Percentiles rank a stretch among this genome's conserved stretches.
These are phyloP conservation scores for Phrixothrix hirtus DNA, from an alignment of 2,888 invertebrate species.

Conservation along the genomic window DNA sequence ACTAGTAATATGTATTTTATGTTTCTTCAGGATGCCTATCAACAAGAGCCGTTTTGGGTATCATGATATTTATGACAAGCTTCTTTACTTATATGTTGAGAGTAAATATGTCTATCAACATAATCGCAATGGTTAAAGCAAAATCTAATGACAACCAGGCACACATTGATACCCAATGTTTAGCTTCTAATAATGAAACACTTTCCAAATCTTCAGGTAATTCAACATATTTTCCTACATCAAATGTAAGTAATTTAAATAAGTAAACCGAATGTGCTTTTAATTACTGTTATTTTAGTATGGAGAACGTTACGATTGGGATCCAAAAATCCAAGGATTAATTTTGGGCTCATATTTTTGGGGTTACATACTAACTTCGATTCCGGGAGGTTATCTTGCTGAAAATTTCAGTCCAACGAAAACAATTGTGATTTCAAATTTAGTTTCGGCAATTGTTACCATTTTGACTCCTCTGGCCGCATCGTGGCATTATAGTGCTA, in stretches of 20 bases:
- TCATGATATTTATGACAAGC: constrained; percentile 75
- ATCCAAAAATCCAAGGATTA: constrained; percentile 63
- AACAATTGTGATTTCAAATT: constrained; percentile 61
- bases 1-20: too few relatives aligned
- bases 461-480: constrained; percentile 65
- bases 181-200: constrained; percentile 17
- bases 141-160: constrained; percentile 43
- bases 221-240: too few relatives aligned
- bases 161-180: constrained; percentile 31
- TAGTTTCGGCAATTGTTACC: constrained; percentile 62
- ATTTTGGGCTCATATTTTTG: constrained; percentile 72
- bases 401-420: constrained; percentile 66
- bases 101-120: constrained; percentile 75
- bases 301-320: constrained; percentile 62
- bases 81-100: constrained; percentile 75
- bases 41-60: constrained; percentile 60
- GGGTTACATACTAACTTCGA: constrained; percentile 68
- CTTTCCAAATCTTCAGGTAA: constrained; percentile 31
- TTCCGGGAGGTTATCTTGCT: constrained; percentile 68
- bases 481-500: constrained; percentile 59
- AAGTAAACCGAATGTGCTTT: too few relatives aligned
- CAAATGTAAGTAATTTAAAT: too few relatives aligned
- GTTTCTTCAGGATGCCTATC: constrained; percentile 50
- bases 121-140: constrained; percentile 71
- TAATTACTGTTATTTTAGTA: too few relatives aligned